phyloP scores from a whole-genome alignment of 2,888 invertebrate species.

The Dasysyrphus albostriatus region DNA sequence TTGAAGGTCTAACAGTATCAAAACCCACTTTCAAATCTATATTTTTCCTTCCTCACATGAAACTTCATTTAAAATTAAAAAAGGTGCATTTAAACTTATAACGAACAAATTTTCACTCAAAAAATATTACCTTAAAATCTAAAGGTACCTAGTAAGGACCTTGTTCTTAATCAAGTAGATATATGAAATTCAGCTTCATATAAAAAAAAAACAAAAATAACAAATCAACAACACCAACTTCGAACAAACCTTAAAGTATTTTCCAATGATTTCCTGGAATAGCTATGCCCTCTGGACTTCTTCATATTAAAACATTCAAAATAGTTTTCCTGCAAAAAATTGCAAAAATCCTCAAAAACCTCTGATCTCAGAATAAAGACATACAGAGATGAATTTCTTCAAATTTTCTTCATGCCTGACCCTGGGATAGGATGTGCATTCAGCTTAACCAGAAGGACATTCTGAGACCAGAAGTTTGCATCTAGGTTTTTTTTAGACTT shows the following conservation, averaged over 20 bases:
- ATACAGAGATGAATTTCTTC: slow-evolving; percentile 2
- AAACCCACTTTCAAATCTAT: no score
- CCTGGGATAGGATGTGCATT: background rate
- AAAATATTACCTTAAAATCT: no score
- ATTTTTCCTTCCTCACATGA: no score
- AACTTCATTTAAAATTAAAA: no score
- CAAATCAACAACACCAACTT: background rate
- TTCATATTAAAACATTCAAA: slow-evolving; percentile 18
- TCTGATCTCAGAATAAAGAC: background rate
- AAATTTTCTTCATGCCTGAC: slow-evolving; percentile 25
- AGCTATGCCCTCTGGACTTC: background rate
- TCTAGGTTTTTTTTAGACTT: background rate
- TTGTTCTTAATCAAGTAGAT: no score
- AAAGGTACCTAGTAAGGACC: no score
- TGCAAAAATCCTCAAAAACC: background rate
- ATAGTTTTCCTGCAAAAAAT: background rate
- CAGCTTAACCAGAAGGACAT: background rate
- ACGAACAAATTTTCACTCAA: no score
- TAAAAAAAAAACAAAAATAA: background rate
- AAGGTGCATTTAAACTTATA: no score
- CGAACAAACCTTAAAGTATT: background rate
- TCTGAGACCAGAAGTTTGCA: slow-evolving; percentile 24
- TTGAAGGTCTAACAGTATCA: no score
- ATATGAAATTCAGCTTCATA: background rate
- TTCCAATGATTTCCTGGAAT: background rate